Conservation (phyloP, 2,797 vertebrate genomes). For the Nyctalus aviator region DNA sequence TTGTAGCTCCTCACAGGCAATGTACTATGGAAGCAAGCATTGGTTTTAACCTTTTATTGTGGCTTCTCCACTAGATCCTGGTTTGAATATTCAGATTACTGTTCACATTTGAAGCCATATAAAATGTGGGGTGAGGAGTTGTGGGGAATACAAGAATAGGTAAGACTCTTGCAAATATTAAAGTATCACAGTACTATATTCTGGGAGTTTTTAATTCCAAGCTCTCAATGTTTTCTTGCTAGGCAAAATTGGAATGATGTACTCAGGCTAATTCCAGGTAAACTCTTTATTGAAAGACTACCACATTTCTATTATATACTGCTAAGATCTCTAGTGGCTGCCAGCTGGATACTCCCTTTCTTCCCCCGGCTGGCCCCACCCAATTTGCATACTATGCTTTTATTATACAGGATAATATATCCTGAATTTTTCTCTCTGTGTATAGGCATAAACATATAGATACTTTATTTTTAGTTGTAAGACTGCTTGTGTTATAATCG, state of each 20-base stretch:
- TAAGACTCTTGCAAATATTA: neutral
- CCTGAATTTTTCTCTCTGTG: neutral
- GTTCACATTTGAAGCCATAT: neutral
- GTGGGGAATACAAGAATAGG: neutral
- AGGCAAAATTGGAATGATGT: neutral
- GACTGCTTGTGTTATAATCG: neutral
- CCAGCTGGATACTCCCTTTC: too few species aligned
- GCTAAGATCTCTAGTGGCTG: too few species aligned
- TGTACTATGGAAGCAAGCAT: neutral
- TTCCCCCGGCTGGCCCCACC: too few species aligned
- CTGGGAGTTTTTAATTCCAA: conserved; percentile 20
- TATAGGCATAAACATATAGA: neutral
- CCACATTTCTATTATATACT: neutral
- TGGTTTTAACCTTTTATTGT: neutral
- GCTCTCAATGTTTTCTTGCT: neutral
- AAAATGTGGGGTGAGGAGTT: neutral
- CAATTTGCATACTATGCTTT: too few species aligned
- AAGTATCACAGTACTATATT: neutral
- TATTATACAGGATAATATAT: neutral
- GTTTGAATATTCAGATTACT: conserved; percentile 32
- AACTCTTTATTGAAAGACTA: neutral
- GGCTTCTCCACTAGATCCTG: neutral
- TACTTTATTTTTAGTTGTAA: conserved; percentile 29
- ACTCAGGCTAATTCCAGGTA: neutral
- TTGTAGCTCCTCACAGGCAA: neutral